Conservation (phyloP, 2,113 vertebrate genomes). For the Chionomys nivalis region DNA sequence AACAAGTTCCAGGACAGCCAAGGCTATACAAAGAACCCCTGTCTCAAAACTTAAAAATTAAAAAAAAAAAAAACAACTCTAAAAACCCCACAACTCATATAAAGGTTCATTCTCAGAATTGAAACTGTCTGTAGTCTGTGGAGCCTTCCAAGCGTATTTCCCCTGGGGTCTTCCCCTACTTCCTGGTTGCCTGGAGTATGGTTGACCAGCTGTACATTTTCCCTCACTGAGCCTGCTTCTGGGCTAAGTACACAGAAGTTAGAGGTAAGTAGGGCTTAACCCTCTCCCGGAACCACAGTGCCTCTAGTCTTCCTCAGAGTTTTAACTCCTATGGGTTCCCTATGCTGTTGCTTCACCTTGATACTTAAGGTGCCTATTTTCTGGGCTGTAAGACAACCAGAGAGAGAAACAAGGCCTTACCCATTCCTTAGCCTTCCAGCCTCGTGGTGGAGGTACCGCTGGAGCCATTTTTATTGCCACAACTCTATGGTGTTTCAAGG, state of each 20-base stretch:
- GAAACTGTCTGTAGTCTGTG: background rate
- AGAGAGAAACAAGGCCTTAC: background rate
- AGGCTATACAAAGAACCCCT: background rate
- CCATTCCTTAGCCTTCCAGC: too few relatives aligned
- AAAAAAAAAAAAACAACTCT: background rate
- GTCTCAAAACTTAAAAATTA: too few relatives aligned
- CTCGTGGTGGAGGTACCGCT: too few relatives aligned
- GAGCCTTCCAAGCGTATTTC: background rate
- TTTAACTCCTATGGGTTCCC: background rate
- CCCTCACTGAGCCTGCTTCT: background rate
- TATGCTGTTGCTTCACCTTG: background rate
- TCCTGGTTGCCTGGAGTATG: background rate
- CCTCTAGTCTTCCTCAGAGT: background rate
- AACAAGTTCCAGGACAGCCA: background rate
- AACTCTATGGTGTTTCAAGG: too few relatives aligned
- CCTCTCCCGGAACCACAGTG: background rate
- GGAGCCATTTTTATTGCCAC: too few relatives aligned
- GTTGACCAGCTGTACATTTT: background rate
- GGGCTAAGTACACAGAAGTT: background rate
- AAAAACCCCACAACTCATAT: too few relatives aligned
- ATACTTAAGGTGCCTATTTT: background rate
- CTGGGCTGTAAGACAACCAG: background rate
- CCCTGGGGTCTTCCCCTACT: background rate
- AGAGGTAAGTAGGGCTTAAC: too few relatives aligned
- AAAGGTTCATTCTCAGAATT: background rate